Evolutionary conservation across 1,140 invertebrate genomes (phyloP), one percentile per base, ranked within the genome.

Genomic region (Polyergus mexicanus): DNA sequence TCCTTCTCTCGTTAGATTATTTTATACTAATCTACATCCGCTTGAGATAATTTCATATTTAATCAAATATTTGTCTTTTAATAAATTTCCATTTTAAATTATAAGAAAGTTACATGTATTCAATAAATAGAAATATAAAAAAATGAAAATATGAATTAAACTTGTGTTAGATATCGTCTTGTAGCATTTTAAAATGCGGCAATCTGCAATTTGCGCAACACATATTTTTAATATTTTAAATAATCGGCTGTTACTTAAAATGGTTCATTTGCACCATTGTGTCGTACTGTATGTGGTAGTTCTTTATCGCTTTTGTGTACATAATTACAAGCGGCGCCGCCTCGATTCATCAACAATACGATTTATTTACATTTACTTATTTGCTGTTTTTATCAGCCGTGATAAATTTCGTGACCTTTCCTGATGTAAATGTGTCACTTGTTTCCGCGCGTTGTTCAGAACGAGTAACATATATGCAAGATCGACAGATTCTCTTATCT

Each of bases 311-410:
- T 28, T 54, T 72, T 22, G 60, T 22, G 60, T 32, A 25, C 19
- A 8, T 68, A 56, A 54, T 16, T 63, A 47, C 68, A 83, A 51
- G 68, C 54, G 38, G 51, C 41, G 78, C 51, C 78, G 54, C 54
- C 19, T 81, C 54, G 22, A 22, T 81, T 72, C 78, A 38, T 19
- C 35, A 72, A 44, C 38, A 47, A 72, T 74, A 56, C 54, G 66
- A 83, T 74, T 83, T 83, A 74, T 83, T 83, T 83, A 41, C 72
- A 56, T 38, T 11, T 35, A 60, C 68, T 83, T 83, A 54, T 83
- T 83, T 83, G 56, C 66, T n/a, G 25, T 60, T 74, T 83, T 83
- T 83, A 83, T 74, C 68, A 83, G 68, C 41, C n/a, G 54, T 28
- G 78, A 74, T 74, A 72, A 83, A 74, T 60, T 74, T n/a, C 56